These are phyloP conservation scores for Pituophis catenifer DNA, from an alignment of 2,113 vertebrate species.

Conservation along the genomic window DNA sequence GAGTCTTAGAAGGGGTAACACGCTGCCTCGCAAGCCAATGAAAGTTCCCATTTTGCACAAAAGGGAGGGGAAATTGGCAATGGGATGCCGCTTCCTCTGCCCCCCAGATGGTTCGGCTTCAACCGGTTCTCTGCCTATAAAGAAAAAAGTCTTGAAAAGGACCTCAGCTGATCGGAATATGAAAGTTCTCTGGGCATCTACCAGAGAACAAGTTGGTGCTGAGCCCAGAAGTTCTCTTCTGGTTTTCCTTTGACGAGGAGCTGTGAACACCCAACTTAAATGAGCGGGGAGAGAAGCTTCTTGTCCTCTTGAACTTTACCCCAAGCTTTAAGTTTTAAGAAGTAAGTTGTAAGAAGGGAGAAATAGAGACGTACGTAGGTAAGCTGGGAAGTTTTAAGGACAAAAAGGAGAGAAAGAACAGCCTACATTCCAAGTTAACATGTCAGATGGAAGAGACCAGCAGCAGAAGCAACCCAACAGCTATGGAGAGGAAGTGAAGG, in stretches of 20 bases:
- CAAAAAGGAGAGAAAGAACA: not conserved
- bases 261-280: constrained; percentile 50
- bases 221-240: constrained; percentile 12
- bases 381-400: not conserved
- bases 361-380: not conserved
- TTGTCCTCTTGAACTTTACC: constrained; percentile 63
- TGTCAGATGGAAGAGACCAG: constrained; percentile 67
- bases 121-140: constrained; percentile 63
- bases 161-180: constrained; percentile 59
- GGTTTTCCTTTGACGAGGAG: constrained; percentile 47
- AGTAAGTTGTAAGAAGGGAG: constrained; percentile 39
- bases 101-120: constrained; percentile 61
- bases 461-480: constrained; percentile 68
- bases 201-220: constrained; percentile 38
- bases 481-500: constrained; percentile 67
- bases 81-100: constrained; percentile 58
- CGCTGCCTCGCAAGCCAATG: constrained; percentile 72
- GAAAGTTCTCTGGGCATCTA: constrained; percentile 52
- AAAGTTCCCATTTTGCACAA: constrained; percentile 41
- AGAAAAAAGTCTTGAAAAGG: constrained; percentile 57
- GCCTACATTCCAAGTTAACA: constrained; percentile 33
- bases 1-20: constrained; percentile 66
- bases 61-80: constrained; percentile 54
- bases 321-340: constrained; percentile 55
- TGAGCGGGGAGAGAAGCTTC: constrained; percentile 53